phyloP scores from a whole-genome alignment of 2,888 invertebrate genomes.

The Platynereis dumerilii region DNA sequence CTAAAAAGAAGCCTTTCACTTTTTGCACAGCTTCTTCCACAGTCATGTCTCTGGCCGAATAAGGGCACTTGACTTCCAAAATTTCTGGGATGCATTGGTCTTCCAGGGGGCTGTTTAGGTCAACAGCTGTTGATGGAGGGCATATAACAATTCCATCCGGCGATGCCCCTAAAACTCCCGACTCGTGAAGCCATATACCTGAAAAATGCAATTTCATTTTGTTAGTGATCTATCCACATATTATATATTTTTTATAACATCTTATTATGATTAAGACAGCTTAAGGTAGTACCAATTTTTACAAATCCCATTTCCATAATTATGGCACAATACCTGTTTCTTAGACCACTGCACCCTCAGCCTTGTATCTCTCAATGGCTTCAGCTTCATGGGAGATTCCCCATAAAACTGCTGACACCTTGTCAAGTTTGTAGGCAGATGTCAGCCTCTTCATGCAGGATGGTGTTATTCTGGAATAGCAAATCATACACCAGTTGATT shows the following conservation, averaged over 20 bases:
- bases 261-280: not conserved
- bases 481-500: not conserved
- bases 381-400: not conserved
- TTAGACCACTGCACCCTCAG: not conserved
- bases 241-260: too few species aligned
- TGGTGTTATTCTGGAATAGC: not conserved
- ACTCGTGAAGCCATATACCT: conserved; percentile 8
- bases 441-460: not conserved
- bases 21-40: not conserved
- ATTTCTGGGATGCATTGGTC: not conserved
- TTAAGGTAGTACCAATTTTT: not conserved
- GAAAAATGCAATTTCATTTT: not conserved
- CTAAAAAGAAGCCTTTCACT: conserved; percentile 3
- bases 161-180: conserved; percentile 4
- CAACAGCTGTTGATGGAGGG: not conserved
- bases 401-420: not conserved
- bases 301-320: not conserved
- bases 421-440: not conserved
- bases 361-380: not conserved
- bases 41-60: not conserved
- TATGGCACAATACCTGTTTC: conserved; percentile 3
- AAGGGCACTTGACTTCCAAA: conserved; percentile 17
- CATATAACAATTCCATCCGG: not conserved
- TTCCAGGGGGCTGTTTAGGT: not conserved
- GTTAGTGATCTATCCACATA: not conserved